Evolutionary conservation across 1,140 invertebrate species (phyloP).

Genomic region (Drosophila sp.): DNA sequence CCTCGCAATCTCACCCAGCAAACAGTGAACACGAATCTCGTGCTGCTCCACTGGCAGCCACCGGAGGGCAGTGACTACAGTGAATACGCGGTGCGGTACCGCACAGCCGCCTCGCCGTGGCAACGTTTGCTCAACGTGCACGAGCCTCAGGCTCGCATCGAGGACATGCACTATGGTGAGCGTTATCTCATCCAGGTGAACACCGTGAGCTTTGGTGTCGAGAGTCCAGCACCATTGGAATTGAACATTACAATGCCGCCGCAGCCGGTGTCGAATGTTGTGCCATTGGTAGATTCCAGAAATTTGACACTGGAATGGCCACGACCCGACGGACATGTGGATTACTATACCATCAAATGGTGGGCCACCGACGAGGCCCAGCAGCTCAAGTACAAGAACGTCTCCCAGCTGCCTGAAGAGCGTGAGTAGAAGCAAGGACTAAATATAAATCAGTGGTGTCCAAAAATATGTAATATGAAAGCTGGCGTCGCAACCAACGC

Average conservation of each 20-base stretch:
- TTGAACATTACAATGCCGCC: conserved; percentile 93
- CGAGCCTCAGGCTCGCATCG: conserved; percentile 90
- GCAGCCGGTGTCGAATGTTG: conserved; percentile 92
- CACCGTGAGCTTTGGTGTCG: conserved; percentile 92
- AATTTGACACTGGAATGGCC: conserved; percentile 96
- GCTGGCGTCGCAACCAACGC: too few species aligned
- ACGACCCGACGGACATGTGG: conserved; percentile 92
- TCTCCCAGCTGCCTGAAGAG: conserved; percentile 47
- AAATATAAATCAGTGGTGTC: too few species aligned
- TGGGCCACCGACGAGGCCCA: conserved; percentile 86
- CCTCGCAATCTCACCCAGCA: conserved; percentile 92
- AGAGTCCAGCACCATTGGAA: conserved; percentile 90
- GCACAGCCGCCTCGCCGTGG: conserved; percentile 90
- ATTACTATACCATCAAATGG: conserved; percentile 92
- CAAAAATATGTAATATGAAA: too few species aligned
- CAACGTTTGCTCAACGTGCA: conserved; percentile 88
- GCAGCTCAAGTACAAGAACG: conserved; percentile 39
- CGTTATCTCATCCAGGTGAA: conserved; percentile 94
- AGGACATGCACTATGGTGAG: conserved; percentile 95
- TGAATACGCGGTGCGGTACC: conserved; percentile 92
- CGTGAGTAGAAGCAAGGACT: conserved; percentile 32
- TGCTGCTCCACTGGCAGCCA: conserved; percentile 91
- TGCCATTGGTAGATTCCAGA: conserved; percentile 92
- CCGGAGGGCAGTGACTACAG: conserved; percentile 91
- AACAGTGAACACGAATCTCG: conserved; percentile 91